Conservation (phyloP, 2,113 vertebrate species). For the Eptatretus burgeri region DNA sequence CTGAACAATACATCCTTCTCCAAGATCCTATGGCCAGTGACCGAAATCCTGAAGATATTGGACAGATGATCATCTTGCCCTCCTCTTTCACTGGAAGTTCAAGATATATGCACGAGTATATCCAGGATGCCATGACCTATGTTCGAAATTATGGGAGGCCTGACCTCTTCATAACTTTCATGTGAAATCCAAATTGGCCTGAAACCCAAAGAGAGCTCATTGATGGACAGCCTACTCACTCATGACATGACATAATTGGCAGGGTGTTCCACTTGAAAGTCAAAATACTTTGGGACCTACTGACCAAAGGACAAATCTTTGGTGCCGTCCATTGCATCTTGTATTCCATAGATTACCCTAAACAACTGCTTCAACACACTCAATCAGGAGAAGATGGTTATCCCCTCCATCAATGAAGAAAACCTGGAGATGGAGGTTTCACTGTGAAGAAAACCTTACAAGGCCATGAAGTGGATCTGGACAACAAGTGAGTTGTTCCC, state of each 20-base stretch:
- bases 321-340: background rate
- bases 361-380: background rate
- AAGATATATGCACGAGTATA: background rate
- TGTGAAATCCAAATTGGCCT: background rate
- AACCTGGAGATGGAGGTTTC: background rate
- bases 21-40: background rate
- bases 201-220: background rate
- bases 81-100: conserved; percentile 1
- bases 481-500: background rate
- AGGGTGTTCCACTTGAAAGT: background rate
- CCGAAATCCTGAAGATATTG: background rate
- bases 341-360: background rate
- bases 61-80: background rate
- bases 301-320: background rate
- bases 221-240: background rate
- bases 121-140: conserved; percentile 1
- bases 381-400: background rate
- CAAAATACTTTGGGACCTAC: background rate
- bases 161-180: background rate
- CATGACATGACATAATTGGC: background rate
- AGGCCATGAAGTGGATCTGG: no score
- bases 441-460: background rate
- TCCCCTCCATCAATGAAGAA: background rate
- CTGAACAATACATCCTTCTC: background rate
- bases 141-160: background rate